Base-by-base conservation (phyloP, 2,113 vertebrate species). In the Cervus canadensis region DNA sequence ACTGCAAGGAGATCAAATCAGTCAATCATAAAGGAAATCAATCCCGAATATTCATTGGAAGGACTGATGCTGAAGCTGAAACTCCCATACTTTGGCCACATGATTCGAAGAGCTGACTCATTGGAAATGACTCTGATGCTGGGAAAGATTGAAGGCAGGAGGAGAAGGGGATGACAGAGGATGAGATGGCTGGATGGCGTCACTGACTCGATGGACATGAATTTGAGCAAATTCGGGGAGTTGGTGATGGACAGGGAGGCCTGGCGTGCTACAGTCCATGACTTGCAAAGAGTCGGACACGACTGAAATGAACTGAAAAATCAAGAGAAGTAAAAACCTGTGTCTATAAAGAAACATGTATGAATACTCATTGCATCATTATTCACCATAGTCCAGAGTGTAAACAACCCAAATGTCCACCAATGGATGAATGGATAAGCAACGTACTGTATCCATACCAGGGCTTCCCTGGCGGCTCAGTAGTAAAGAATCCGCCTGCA, bases 401-500 rank as follows among this genome's bases (percentile, higher is more conserved):
- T 57, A 45, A 36, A 15, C n/a, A 26, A 4, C n/a, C 45, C 17
- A 30, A 2, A 17, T 36, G 21, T 16, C 21, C 8, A 14, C 50
- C 26, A 12, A 3, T 12, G 8, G 81, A 21, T 1, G 7, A 0
- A 0, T 7, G 30, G 7, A 7, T 28, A 3, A 26, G 0, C 33
- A 2, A 6, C 1, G 2, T 2, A 16, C 8, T 23, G n/a, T 5
- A 8, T 45, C 45, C 25, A 1, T 6, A 28, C n/a, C 19, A 36
- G 67, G n/a, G 19, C 36, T 36, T 71, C n/a, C 67, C 19, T 0
- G 19, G n/a, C 17, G 5, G n/a, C 67, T 40, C 67, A 71, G 67
- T 2, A 0, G 19, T 36, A 23, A 40, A 71, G n/a, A 40, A 40
- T 71, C 67, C 2, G 3, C 67, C n/a, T 23, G n/a, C n/a, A 71